These are phyloP conservation scores for Echinarachnius parma DNA, from an alignment of 53 echinoderm and acorn worm species.

Conservation along the genomic window DNA sequence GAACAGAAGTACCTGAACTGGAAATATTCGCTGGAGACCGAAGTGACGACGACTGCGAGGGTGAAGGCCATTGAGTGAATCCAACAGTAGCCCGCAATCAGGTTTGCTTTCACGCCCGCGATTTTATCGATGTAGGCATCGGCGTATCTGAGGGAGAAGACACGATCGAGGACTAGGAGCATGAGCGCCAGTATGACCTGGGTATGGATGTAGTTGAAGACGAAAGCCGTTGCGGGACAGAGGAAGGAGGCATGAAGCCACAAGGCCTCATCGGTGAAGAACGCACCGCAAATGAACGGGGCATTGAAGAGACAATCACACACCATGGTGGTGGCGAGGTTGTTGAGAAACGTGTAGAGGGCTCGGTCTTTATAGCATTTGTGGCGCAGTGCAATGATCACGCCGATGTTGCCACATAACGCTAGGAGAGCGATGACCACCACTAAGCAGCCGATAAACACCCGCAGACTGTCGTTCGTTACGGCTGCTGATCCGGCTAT, in stretches of 20 bases:
- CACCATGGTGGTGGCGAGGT: slow-evolving; percentile 59
- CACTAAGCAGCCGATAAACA: slow-evolving; percentile 56
- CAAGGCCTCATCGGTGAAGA: slow-evolving; percentile 10
- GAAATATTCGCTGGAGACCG: slow-evolving; percentile 58
- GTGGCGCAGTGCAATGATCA: slow-evolving; percentile 60
- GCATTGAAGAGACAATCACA: slow-evolving; percentile 65
- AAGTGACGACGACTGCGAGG: slow-evolving; percentile 53
- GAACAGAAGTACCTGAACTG: slow-evolving; percentile 67
- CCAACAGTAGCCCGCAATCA: slow-evolving; percentile 66
- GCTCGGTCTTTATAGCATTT: slow-evolving; percentile 47
- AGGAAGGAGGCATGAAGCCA: slow-evolving; percentile 71
- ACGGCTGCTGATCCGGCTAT: background rate
- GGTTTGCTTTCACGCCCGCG: slow-evolving; percentile 45
- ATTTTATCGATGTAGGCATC: slow-evolving; percentile 47
- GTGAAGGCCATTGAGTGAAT: slow-evolving; percentile 59
- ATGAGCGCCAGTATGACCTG: slow-evolving; percentile 60
- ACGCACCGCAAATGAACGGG: slow-evolving; percentile 56
- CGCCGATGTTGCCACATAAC: slow-evolving; percentile 61
- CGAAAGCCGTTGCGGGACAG: slow-evolving; percentile 74
- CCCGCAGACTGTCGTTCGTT: background rate
- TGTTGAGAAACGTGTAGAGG: slow-evolving; percentile 60
- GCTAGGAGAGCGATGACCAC: slow-evolving; percentile 52
- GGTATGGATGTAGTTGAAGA: slow-evolving; percentile 64
- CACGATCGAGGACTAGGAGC: slow-evolving; percentile 63
- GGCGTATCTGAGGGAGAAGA: slow-evolving; percentile 58